These are phyloP conservation scores for Cryptoleucopteryx plumbea DNA, from an alignment of 2,113 vertebrate genomes.

Conservation along the genomic window DNA sequence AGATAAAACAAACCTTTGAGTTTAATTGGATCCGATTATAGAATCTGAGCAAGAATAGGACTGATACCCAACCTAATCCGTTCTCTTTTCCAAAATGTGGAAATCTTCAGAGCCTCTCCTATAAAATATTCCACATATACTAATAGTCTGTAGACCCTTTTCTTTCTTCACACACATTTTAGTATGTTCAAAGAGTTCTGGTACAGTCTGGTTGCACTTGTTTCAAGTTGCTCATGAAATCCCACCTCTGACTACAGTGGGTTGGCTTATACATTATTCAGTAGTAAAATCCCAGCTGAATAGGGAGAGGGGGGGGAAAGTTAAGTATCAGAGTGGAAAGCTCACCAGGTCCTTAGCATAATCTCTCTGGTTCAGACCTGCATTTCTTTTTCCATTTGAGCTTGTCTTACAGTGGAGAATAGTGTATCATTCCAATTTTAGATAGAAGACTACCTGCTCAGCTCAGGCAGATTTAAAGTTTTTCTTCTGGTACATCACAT, in stretches of 20 bases:
- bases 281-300: constrained; percentile 53
- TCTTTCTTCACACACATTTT: background rate
- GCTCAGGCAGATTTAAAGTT: constrained; percentile 50
- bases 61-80: background rate
- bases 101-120: constrained; percentile 16
- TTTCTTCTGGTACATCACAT: constrained; percentile 41
- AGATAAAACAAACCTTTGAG: constrained; percentile 47
- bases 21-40: background rate
- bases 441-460: constrained; percentile 37
- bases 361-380: constrained; percentile 54
- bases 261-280: constrained; percentile 69
- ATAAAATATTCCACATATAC: background rate
- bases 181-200: constrained; percentile 32
- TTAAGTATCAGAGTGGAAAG: constrained; percentile 52
- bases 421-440: constrained; percentile 49
- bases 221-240: constrained; percentile 49
- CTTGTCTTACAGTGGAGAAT: constrained; percentile 41
- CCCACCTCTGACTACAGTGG: constrained; percentile 55
- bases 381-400: constrained; percentile 50
- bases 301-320: background rate
- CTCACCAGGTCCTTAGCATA: constrained; percentile 63
- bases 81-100: background rate
- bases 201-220: constrained; percentile 26
- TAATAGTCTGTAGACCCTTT: background rate
- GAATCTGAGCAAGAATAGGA: background rate